Evolutionary conservation across 2,797 vertebrate genomes (phyloP), one percentile per base, ranked within the genome.

Genomic region (Danio choprae): DNA sequence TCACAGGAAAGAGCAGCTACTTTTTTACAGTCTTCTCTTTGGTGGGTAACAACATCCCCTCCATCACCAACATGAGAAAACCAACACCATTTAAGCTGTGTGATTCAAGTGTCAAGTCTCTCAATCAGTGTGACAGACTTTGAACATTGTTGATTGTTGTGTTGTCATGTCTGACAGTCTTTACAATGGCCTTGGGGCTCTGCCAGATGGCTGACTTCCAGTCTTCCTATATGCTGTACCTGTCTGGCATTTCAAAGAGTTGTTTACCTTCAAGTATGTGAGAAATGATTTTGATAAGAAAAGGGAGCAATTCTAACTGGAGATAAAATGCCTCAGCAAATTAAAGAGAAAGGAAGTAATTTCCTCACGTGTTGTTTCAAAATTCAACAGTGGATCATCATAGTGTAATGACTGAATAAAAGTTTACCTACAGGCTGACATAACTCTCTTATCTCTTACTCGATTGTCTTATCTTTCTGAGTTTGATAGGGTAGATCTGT

Each of bases 261-360:
- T 88, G 88, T 90, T 92, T 91, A 89, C 83, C 81, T 91, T 91
- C 84, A 91, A 89, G 90, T 81, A 44, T 22, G 83, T 78, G 77
- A 84, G 85, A 81, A 80, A 63, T 74, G 13, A 60, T 69, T n/a
- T 40, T 60, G 51, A 69, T 63, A 74, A 38, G 22, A 70, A 71
- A 69, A 75, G n/a, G 12, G 12, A 78, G 60, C 11, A 10, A 36
- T 43, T 22, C 6, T 36, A 77, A 74, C 60, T 76, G 41, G 83
- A 67, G 80, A 80, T 4, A 7, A 82, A 69, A 62, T 38, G 62
- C 46, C 9, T 20, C 51, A 73, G 43, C 29, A 77, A 82, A 81
- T 70, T 58, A 83, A 84, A 77, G 79, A 69, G 81, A 90, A 55
- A 18, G 94, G 93, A 91, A 94, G 88, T 90, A 87, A 82, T 87